phyloP scores from a whole-genome alignment of 2,797 vertebrate species.

The Liasis olivaceus region DNA sequence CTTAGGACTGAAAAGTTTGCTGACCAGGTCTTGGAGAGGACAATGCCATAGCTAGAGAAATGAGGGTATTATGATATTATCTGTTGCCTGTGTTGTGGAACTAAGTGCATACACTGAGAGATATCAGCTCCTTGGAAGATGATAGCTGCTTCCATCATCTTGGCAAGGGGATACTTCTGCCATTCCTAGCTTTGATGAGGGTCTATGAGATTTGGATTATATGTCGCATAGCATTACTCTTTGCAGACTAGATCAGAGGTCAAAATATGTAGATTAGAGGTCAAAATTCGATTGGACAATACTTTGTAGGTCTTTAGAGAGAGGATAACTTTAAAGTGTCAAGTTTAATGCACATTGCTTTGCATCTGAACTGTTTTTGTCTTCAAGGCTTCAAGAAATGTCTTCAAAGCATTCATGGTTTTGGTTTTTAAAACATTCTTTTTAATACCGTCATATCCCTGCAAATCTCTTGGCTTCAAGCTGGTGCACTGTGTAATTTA shows the following conservation, averaged over 20 bases:
- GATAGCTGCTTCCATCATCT: neutral
- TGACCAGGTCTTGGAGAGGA: neutral
- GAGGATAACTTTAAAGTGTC: slow-evolving; percentile 36
- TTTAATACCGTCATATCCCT: slow-evolving; percentile 44
- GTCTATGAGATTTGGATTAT: neutral
- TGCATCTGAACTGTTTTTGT: slow-evolving; percentile 40
- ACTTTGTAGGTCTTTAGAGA: slow-evolving; percentile 27
- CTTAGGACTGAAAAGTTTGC: neutral
- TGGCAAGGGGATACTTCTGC: neutral
- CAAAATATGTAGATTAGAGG: neutral
- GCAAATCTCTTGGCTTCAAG: slow-evolving; percentile 37
- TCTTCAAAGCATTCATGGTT: slow-evolving; percentile 49
- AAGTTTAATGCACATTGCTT: slow-evolving; percentile 32
- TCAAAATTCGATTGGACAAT: slow-evolving; percentile 5
- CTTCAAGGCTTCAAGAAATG: slow-evolving; percentile 43
- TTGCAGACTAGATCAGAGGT: neutral
- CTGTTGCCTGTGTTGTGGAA: neutral
- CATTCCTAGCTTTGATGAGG: neutral
- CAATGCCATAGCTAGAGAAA: neutral
- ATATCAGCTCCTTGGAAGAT: neutral
- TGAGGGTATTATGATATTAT: neutral
- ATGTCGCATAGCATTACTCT: neutral
- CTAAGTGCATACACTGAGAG: neutral
- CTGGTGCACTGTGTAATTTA: neutral
- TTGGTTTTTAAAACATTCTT: slow-evolving; percentile 47